These are phyloP conservation scores for Enoplosus armatus DNA, from an alignment of 2,797 vertebrate species.

Conservation along the genomic window DNA sequence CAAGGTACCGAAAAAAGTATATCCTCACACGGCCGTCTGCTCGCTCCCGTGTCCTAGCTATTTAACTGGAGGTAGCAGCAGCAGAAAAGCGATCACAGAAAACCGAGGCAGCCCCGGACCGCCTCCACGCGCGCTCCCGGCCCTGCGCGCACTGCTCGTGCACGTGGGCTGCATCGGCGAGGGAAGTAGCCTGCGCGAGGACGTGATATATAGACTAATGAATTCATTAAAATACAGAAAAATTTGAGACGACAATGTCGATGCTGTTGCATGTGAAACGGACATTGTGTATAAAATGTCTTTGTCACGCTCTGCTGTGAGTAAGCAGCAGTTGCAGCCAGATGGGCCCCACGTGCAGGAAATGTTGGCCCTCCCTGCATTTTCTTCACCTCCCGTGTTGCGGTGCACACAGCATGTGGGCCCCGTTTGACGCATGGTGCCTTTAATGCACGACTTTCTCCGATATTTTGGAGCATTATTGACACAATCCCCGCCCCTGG, in stretches of 20 bases:
- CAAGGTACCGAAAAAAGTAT: slow-evolving; percentile 76
- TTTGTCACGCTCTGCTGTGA: background rate
- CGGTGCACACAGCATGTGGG: background rate
- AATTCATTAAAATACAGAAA: background rate
- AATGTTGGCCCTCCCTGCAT: background rate
- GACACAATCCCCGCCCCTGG: background rate
- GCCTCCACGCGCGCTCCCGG: slow-evolving; percentile 86
- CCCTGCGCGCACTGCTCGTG: slow-evolving; percentile 71
- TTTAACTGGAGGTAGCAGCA: slow-evolving; percentile 83
- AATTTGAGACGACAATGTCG: background rate
- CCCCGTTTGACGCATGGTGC: background rate
- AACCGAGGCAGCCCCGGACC: slow-evolving; percentile 84
- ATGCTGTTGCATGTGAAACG: background rate
- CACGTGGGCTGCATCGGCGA: slow-evolving; percentile 60
- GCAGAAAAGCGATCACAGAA: slow-evolving; percentile 80
- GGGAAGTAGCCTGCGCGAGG: slow-evolving; percentile 29
- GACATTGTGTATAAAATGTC: background rate
- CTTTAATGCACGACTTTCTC: background rate
- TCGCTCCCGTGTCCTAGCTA: slow-evolving; percentile 84
- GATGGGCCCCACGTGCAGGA: slow-evolving; percentile 12
- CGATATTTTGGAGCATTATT: background rate
- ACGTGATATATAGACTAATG: background rate
- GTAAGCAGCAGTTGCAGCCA: background rate
- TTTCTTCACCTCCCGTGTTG: background rate
- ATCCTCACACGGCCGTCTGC: slow-evolving; percentile 80